A percentile compares a stretch with the other conserved stretches of the same genome.
Evolutionary conservation across 2,113 vertebrate genomes (phyloP).

Genomic region (Percopsis transmontana): DNA sequence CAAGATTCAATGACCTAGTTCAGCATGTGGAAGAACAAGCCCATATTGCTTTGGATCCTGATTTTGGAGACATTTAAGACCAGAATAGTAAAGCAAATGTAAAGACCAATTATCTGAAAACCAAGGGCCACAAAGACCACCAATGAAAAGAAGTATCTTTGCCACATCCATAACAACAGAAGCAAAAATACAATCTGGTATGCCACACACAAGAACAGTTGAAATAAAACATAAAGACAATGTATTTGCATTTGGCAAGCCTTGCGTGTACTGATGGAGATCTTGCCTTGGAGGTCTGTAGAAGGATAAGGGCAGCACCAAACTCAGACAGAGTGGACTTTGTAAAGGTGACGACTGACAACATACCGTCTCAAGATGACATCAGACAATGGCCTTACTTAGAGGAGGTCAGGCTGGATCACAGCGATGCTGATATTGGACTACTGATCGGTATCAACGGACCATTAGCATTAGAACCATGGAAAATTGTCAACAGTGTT

Average conservation of each 20-base stretch:
- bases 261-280: too few species aligned
- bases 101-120: neutral
- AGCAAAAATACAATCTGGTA: neutral
- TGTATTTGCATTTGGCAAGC: too few species aligned
- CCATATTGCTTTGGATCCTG: neutral
- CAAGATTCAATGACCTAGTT: neutral
- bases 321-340: too few species aligned
- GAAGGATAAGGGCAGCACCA: too few species aligned
- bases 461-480: conserved; percentile 12
- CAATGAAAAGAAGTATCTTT: conserved; percentile 2
- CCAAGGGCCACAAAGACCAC: neutral
- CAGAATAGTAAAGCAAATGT: neutral
- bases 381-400: conserved; percentile 11
- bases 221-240: too few species aligned
- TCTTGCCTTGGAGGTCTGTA: too few species aligned
- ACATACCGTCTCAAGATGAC: too few species aligned
- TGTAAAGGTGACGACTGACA: too few species aligned
- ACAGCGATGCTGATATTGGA: conserved; percentile 1
- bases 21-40: neutral
- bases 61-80: conserved; percentile 12
- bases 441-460: conserved; percentile 16
- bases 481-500: conserved; percentile 17
- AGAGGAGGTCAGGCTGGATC: neutral
- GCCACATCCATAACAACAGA: conserved; percentile 1
- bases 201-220: too few species aligned